Evolutionary conservation across 2,797 vertebrate species (phyloP).

Genomic region (Gallinago nigripennis): DNA sequence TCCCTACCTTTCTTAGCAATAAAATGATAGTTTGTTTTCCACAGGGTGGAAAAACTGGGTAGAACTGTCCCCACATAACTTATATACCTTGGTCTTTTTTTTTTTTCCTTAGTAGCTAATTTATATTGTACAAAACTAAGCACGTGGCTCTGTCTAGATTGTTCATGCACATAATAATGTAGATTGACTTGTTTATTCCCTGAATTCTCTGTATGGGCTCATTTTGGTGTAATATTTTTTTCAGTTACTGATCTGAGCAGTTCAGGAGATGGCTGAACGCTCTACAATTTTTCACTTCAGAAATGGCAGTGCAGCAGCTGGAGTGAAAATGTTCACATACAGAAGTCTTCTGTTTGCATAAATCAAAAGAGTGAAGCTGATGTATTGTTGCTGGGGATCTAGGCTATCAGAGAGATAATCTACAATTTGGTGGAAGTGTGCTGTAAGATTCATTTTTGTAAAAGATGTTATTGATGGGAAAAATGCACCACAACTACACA

Average conservation of each 20-base stretch:
- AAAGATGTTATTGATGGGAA: not conserved
- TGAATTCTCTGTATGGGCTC: not conserved
- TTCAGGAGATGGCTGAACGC: not conserved
- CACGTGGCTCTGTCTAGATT: not conserved
- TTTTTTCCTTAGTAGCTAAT: not conserved
- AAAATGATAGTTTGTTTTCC: not conserved
- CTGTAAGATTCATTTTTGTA: not conserved
- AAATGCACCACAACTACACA: accelerated
- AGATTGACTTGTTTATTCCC: not conserved
- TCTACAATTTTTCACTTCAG: not conserved
- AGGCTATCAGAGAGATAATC: not conserved
- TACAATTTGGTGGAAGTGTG: not conserved
- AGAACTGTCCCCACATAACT: not conserved
- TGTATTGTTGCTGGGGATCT: not conserved
- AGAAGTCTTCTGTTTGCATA: not conserved
- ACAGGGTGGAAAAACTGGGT: no score
- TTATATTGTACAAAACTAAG: not conserved
- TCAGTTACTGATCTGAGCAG: not conserved
- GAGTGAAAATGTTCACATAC: not conserved
- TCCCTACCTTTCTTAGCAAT: not conserved
- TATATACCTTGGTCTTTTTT: not conserved
- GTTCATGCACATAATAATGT: not conserved
- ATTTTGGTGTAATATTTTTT: not conserved
- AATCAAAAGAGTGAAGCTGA: not conserved
- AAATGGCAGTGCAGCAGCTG: not conserved